Evolutionary conservation across 2,888 invertebrate species (phyloP), one percentile per base, ranked within the genome.

Genomic region (Nesidiocoris tenuis): DNA sequence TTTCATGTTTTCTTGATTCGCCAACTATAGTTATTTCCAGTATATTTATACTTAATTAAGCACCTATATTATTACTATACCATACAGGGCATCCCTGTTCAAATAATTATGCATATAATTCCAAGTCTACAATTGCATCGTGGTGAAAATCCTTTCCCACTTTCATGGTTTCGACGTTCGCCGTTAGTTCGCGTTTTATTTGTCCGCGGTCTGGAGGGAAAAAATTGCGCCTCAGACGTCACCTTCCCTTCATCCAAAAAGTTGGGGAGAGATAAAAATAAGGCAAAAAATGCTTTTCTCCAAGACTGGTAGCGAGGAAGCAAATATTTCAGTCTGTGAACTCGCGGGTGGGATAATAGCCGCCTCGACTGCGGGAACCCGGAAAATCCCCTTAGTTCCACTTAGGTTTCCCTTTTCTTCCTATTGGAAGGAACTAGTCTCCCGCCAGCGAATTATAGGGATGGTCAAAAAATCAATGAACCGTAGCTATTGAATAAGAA

Each of bases 291-390:
- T 3, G 3, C 63, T 22, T 63, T 63, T 63, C 63, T 12, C 63
- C 61, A 7, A 21, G n/a, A 63, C 63, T 22, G 1, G n/a, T 19
- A n/a, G 21, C 7, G 23, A n/a, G n/a, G n/a, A 63, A 19, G 21
- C 63, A 63, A 63, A 63, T 63, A 22, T 23, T 22, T 22, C 21
- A 63, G 63, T 63, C 63, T 22, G 63, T n/a, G 63, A 2, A 61
- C 18, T 61, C 39, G 39, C 39, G 12, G 63, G n/a, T 23, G 63
- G 63, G 22, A 63, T 7, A 63, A 22, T 22, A 22, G 63, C 22
- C 23, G 19, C 63, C 63, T 63, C 21, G 9, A 22, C 22, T 63
- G 23, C 21, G 21, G n/a, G 12, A n/a, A n/a, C 63, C 21, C 63
- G 22, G 19, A 63, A 63, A 63, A 63, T 63, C 63, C 21, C 22